Percentiles rank a stretch among this genome's conserved stretches.
Conservation (phyloP, 2,888 invertebrate genomes). For the Drosophila melanocephala region DNA sequence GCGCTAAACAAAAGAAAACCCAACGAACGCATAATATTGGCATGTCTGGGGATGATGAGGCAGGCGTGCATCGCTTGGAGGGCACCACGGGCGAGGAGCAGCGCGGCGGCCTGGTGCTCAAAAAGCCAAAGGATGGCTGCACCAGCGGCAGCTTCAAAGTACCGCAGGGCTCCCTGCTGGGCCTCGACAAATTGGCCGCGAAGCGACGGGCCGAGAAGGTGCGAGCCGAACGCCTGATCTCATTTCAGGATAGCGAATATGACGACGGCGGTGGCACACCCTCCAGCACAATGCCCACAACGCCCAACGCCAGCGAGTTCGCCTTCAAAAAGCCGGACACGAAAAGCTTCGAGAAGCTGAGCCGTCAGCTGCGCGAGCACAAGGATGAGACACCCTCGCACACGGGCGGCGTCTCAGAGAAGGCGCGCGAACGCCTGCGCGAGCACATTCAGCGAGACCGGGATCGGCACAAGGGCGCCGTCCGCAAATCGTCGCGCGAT, state of each 20-base stretch:
- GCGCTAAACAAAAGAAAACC: constrained; percentile 42
- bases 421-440: constrained; percentile 88
- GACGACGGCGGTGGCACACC: constrained; percentile 84
- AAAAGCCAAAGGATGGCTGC: constrained; percentile 86
- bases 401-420: constrained; percentile 94
- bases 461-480: constrained; percentile 64
- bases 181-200: constrained; percentile 94
- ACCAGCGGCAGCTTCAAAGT: constrained; percentile 89
- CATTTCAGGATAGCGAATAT: constrained; percentile 87
- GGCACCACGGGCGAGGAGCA: constrained; percentile 87
- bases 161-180: constrained; percentile 91
- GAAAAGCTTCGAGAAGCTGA: constrained; percentile 82
- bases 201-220: constrained; percentile 88
- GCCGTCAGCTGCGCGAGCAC: constrained; percentile 90
- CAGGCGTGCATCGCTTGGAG: constrained; percentile 89
- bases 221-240: constrained; percentile 88
- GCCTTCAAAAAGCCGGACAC: constrained; percentile 84
- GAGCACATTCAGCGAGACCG: constrained; percentile 87
- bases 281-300: constrained; percentile 33
- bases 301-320: constrained; percentile 70
- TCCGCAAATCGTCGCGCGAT: constrained; percentile 52
- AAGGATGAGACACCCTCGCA: constrained; percentile 97
- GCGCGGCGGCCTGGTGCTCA: constrained; percentile 91
- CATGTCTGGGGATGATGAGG: constrained; percentile 76
- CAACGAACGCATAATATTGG: constrained; percentile 13